phyloP scores from a whole-genome alignment of 2,113 vertebrate genomes.

The Dicentrarchus labrax region DNA sequence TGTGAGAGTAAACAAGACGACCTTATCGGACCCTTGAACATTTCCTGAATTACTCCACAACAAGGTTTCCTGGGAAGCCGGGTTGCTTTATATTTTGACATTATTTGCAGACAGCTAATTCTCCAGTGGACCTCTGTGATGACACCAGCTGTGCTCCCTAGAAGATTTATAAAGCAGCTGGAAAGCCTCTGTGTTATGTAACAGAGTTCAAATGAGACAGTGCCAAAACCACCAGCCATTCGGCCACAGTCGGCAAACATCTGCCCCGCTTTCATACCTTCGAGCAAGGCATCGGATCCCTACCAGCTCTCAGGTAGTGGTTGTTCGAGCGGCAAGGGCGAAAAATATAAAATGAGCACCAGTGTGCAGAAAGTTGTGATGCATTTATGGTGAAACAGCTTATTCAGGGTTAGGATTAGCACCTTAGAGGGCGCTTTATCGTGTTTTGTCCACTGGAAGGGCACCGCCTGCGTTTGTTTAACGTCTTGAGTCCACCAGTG shows the following conservation, averaged over 20 bases:
- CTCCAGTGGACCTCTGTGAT: constrained; percentile 32
- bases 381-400: no score
- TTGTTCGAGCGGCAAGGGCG: no score
- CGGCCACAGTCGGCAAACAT: constrained; percentile 24
- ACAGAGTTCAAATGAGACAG: constrained; percentile 44
- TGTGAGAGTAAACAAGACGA: background rate
- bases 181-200: constrained; percentile 44
- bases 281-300: constrained; percentile 29
- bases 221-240: constrained; percentile 22
- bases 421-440: no score
- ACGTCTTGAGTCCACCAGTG: no score
- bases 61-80: background rate
- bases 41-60: background rate
- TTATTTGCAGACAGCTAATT: constrained; percentile 49
- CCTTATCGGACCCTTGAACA: background rate
- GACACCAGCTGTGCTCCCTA: constrained; percentile 60
- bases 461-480: no score
- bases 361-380: no score
- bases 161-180: constrained; percentile 61
- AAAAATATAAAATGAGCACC: no score
- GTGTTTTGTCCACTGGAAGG: no score
- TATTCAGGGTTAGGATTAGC: no score
- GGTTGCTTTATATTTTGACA: constrained; percentile 37
- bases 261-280: constrained; percentile 41
- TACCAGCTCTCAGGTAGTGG: background rate